These are phyloP conservation scores for Pithys albifrons DNA, from an alignment of 2,113 vertebrate genomes.

Conservation along the genomic window DNA sequence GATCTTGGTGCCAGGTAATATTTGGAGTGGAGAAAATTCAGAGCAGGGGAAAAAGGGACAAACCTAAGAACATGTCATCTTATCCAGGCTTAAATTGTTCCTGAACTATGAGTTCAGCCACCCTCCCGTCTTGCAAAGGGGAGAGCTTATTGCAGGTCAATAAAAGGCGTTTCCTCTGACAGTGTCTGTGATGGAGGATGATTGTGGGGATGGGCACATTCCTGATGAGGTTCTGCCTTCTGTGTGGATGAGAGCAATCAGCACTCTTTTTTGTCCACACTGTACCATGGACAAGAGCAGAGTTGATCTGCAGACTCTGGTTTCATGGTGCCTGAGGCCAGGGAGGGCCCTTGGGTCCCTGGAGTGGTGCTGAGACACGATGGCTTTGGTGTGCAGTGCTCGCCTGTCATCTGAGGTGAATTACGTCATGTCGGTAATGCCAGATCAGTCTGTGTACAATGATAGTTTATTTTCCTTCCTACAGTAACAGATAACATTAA, in stretches of 20 bases:
- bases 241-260: not conserved
- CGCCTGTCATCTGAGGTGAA: not conserved
- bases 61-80: not conserved
- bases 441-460: not conserved
- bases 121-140: not conserved
- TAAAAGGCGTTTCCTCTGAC: not conserved
- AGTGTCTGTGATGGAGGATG: not conserved
- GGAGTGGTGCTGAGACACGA: not conserved
- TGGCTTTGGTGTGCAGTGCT: not conserved
- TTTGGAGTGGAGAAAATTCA: not conserved
- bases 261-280: not conserved
- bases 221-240: not conserved
- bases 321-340: not conserved
- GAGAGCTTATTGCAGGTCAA: not conserved
- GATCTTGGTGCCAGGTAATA: not conserved
- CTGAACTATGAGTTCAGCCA: not conserved
- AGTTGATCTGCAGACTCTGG: not conserved
- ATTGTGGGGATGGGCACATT: not conserved
- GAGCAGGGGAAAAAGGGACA: not conserved
- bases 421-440: not conserved
- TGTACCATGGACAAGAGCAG: not conserved
- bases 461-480: slow-evolving; percentile 1
- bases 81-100: not conserved
- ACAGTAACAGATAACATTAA: not conserved
- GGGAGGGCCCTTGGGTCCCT: fast-evolving